Conservation (phyloP, 1,140 invertebrate species). For the Centruroides sculpturatus region DNA sequence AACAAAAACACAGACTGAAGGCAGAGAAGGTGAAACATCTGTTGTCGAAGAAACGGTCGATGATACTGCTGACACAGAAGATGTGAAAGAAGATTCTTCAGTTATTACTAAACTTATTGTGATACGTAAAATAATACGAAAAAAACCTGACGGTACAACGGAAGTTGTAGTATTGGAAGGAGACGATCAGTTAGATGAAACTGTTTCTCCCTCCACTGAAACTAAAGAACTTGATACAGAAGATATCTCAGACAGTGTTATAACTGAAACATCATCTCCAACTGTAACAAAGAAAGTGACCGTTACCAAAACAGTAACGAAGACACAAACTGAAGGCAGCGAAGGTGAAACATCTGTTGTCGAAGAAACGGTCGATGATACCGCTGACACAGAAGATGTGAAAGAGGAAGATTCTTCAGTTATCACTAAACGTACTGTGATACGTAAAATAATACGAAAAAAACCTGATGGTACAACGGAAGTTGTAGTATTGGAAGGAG, state of each 20-base stretch:
- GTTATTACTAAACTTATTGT: too few relatives aligned
- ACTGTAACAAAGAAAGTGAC: too few relatives aligned
- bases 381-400: too few relatives aligned
- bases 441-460: conserved; percentile 21
- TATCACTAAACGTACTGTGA: not conserved
- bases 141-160: not conserved
- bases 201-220: too few relatives aligned
- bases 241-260: too few relatives aligned
- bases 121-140: not conserved
- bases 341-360: too few relatives aligned
- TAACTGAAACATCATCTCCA: too few relatives aligned
- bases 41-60: not conserved
- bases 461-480: conserved; percentile 14
- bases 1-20: not conserved
- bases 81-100: not conserved
- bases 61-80: conserved; percentile 1
- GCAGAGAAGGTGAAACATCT: not conserved
- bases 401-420: too few relatives aligned
- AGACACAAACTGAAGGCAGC: too few relatives aligned
- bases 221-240: too few relatives aligned
- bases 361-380: too few relatives aligned
- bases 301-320: too few relatives aligned
- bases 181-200: not conserved
- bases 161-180: not conserved
- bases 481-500: not conserved